Evolutionary conservation across 2,888 invertebrate species (phyloP).

Genomic region (Lordiphosa fenestrarum): DNA sequence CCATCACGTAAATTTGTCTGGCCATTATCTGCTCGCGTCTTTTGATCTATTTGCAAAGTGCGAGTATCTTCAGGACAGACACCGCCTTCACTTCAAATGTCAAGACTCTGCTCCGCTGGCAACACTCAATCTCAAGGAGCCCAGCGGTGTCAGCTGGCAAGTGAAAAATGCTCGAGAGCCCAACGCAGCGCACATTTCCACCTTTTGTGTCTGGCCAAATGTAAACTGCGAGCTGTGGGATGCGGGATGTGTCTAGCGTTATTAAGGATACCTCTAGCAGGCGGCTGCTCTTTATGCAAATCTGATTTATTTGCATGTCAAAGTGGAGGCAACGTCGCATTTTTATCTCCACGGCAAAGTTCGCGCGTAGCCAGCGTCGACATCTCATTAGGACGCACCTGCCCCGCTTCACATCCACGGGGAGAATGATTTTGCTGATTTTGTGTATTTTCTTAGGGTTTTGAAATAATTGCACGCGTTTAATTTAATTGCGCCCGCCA

Average conservation of each 20-base stretch:
- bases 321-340: constrained; percentile 46
- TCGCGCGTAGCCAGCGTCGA: constrained; percentile 31
- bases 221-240: constrained; percentile 4
- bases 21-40: not conserved
- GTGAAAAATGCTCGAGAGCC: constrained; percentile 21
- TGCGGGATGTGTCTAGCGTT: constrained; percentile 46
- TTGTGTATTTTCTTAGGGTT: constrained; percentile 53
- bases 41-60: constrained; percentile 6
- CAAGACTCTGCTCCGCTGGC: constrained; percentile 17
- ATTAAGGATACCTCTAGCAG: constrained; percentile 31
- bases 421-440: constrained; percentile 23
- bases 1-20: constrained; percentile 7
- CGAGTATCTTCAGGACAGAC: constrained; percentile 21
- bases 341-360: constrained; percentile 41
- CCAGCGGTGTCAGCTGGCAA: constrained; percentile 14
- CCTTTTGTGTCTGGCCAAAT: constrained; percentile 30
- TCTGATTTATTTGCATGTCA: constrained; percentile 76
- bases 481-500: constrained; percentile 71
- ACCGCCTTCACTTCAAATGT: constrained; percentile 39
- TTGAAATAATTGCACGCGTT: constrained; percentile 74
- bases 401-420: constrained; percentile 11
- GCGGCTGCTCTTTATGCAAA: constrained; percentile 64
- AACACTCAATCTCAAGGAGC: constrained; percentile 26
- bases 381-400: constrained; percentile 48
- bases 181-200: constrained; percentile 21